Base-by-base conservation (phyloP, 2,888 invertebrate genomes). In the Micoletzkya japonica region DNA sequence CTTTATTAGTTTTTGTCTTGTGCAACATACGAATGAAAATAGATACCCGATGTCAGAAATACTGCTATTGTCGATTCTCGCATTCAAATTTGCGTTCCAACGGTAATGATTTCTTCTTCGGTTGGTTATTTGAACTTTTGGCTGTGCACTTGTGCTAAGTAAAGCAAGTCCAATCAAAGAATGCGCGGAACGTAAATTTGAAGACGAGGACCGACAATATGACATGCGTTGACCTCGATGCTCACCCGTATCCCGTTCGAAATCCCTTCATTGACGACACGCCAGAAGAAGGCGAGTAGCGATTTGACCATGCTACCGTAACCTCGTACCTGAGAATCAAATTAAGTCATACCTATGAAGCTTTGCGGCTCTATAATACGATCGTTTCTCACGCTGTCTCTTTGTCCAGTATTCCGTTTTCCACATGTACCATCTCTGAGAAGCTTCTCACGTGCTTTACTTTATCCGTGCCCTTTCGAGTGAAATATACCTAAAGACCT, bases 391-490 rank as follows among this genome's bases (percentile, higher is more conserved):
- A 84, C 76, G 83, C 83, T 0, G 83, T 85, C 67, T 84, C 83
- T 63, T 85, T 85, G 69, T 84, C 84, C 36, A 84, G 74, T 68
- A 81, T 82, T 14, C 83, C 84, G 70, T 84, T 83, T 49, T 84
- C 84, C 7, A 84, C 74, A 63, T 82, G 83, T 57, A 78, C 79
- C 30, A 71, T 69, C 20, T 77, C 78, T 4, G 77, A 72, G 71
- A 77, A 77, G 63, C 77, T 78, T 59, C 74, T 37, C 49, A 83
- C 75, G 32, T 78, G 78, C 57, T 84, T 84, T 57, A 80, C 77
- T 60, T 82, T 82, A 52, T 83, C 84, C 7, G 77, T 78, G 30
- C 77, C 81, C 49, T 77, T 80, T n/a, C 82, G 63, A 7, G 78
- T 79, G 73, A 84, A 84, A 61, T 82, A 81, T 2, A 84, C 73